Base-by-base conservation (phyloP, 1,140 invertebrate genomes). In the Coelopa frigida region DNA sequence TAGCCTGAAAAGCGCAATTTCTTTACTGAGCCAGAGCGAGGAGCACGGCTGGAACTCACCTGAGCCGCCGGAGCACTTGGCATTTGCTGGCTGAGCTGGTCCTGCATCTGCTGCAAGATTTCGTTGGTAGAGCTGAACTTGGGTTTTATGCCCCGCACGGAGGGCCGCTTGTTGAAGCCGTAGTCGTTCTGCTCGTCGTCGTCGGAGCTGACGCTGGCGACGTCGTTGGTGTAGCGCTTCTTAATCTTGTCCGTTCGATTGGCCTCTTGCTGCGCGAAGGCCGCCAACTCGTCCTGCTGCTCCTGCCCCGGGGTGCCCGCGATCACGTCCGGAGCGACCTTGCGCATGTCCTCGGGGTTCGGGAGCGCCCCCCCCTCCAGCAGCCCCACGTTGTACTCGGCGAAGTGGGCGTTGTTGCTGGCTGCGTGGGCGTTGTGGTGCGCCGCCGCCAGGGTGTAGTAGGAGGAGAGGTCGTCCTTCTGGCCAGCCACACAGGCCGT, bases 121-220 rank as follows among this genome's bases (percentile, higher is more conserved):
- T 91, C 86, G 29, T 82, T 83, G 0, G 85, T 87, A 0, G 83
- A 81, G 21, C 85, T 84, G 11, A 68, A 68, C 49, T 65, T 68
- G 12, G 75, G 74, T 53, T 78, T 78, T 15, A 78, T 78, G 15
- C 76, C 76, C 0, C 87, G 75, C 2, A 93, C 89, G 0, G 87
- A 87, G 0, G 89, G 89, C 7, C 89, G 73, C n/a, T 85, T 75
- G 56, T 87, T 85, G 63, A 94, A 92, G 5, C 88, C 89, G 51
- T 92, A 91, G 56, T 91, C 87, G 50, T 91, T 89, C 49, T 87
- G 78, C 57, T 91, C 88, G 46, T 88, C 82, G 12, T 85, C 83
- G 22, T 81, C 78, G 15, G 79, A 79, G 48, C 68, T 70, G 72
- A 71, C 72, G 39, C 65, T 69, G 72, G 72, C 71, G 35, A 75